phyloP scores from a whole-genome alignment of 2,888 invertebrate species.

The Xanthorhoe designata region DNA sequence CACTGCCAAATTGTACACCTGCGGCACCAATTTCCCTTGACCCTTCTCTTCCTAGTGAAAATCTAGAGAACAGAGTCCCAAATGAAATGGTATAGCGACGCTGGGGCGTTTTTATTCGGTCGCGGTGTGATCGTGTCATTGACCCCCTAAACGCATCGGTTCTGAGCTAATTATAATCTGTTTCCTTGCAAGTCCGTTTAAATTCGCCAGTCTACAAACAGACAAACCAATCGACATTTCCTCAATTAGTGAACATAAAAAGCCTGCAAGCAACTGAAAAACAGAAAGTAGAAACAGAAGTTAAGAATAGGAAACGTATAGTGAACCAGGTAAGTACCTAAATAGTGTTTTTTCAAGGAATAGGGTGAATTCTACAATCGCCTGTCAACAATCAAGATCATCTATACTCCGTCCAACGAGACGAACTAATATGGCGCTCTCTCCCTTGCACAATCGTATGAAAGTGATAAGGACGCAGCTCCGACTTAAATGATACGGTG shows the following conservation, averaged over 20 bases:
- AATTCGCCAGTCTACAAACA: constrained; percentile 38
- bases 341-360: constrained; percentile 26
- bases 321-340: constrained; percentile 5
- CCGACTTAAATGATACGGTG: no score
- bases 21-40: constrained; percentile 53
- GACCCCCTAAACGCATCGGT: constrained; percentile 77
- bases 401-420: no score
- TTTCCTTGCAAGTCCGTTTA: constrained; percentile 61
- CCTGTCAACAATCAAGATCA: neutral
- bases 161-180: constrained; percentile 77
- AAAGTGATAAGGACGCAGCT: no score
- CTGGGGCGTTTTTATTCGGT: constrained; percentile 63
- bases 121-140: constrained; percentile 71
- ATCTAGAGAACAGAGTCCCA: constrained; percentile 49
- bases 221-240: constrained; percentile 40
- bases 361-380: constrained; percentile 4
- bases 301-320: constrained; percentile 22
- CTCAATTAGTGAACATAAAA: constrained; percentile 44
- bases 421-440: no score
- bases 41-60: constrained; percentile 37
- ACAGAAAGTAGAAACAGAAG: constrained; percentile 16
- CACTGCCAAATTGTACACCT: constrained; percentile 61
- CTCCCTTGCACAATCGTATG: no score
- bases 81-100: constrained; percentile 48
- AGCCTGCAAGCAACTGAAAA: constrained; percentile 27